phyloP scores from a whole-genome alignment of 2,113 vertebrate genomes.

The Polypterus bichir region DNA sequence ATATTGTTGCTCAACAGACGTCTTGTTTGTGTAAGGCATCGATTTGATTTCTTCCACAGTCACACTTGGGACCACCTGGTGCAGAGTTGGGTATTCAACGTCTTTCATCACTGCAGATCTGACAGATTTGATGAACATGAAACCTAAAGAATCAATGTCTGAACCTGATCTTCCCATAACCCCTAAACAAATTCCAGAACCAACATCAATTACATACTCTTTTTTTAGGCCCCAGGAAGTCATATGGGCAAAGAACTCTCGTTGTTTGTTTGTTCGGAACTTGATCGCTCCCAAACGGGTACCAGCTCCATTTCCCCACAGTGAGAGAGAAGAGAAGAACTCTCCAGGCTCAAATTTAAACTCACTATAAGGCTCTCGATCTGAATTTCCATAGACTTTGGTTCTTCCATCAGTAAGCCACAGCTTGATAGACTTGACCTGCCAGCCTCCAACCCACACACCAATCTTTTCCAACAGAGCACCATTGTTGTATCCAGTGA shows the following conservation, averaged over 20 bases:
- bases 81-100: conserved; percentile 20
- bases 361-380: conserved; percentile 1
- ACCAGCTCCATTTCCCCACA: conserved; percentile 23
- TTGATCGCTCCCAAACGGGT: conserved; percentile 23
- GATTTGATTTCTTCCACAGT: conserved; percentile 16
- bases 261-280: conserved; percentile 15
- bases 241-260: conserved; percentile 19
- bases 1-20: not conserved
- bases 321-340: conserved; percentile 21
- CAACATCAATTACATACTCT: conserved; percentile 17
- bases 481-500: conserved; percentile 12
- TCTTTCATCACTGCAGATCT: conserved; percentile 10
- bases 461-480: conserved; percentile 19
- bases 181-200: conserved; percentile 26
- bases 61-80: conserved; percentile 10
- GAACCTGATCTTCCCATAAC: not conserved
- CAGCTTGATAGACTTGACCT: conserved; percentile 15
- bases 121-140: conserved; percentile 20
- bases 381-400: conserved; percentile 6
- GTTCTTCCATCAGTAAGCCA: conserved; percentile 17
- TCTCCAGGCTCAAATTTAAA: conserved; percentile 21
- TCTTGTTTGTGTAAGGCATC: conserved; percentile 1
- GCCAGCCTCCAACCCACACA: conserved; percentile 17
- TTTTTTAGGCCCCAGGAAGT: conserved; percentile 17
- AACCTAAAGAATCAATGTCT: conserved; percentile 18